Percentiles rank a stretch among this genome's conserved stretches.
Evolutionary conservation across 2,113 vertebrate genomes (phyloP).

Genomic region (Corvus cornix): DNA sequence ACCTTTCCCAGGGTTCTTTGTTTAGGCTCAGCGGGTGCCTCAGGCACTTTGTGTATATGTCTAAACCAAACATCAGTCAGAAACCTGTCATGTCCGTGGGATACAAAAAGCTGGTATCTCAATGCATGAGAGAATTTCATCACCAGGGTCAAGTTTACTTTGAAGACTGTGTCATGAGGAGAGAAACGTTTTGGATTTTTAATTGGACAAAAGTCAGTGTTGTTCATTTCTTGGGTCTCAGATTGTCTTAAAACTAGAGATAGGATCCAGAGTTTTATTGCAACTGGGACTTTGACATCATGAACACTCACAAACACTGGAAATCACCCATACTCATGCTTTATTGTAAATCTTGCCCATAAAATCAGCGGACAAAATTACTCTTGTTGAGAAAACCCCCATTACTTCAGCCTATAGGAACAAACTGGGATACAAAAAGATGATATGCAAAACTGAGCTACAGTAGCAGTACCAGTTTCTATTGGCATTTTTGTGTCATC

Average conservation of each 20-base stretch:
- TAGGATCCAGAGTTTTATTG: background rate
- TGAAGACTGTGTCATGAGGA: background rate
- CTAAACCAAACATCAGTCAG: conserved; percentile 55
- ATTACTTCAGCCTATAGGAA: background rate
- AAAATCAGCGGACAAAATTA: background rate
- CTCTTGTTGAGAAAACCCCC: background rate
- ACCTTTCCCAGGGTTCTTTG: conserved; percentile 43
- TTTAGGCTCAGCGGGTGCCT: conserved; percentile 7
- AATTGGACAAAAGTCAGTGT: background rate
- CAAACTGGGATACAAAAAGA: background rate
- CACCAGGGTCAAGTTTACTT: conserved; percentile 60
- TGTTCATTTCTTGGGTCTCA: background rate
- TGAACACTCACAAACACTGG: background rate
- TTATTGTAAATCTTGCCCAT: background rate
- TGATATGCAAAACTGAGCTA: background rate
- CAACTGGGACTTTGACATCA: background rate
- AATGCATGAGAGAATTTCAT: background rate
- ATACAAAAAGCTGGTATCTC: conserved; percentile 37
- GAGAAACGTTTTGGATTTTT: background rate
- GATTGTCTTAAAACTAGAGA: background rate
- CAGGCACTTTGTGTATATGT: conserved; percentile 26
- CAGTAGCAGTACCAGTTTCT: background rate
- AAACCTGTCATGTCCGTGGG: conserved; percentile 3
- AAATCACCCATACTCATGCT: background rate
- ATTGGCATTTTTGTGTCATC: background rate